Evolutionary conservation across 2,888 invertebrate genomes (phyloP).

Genomic region (Anagyrus pseudococci): DNA sequence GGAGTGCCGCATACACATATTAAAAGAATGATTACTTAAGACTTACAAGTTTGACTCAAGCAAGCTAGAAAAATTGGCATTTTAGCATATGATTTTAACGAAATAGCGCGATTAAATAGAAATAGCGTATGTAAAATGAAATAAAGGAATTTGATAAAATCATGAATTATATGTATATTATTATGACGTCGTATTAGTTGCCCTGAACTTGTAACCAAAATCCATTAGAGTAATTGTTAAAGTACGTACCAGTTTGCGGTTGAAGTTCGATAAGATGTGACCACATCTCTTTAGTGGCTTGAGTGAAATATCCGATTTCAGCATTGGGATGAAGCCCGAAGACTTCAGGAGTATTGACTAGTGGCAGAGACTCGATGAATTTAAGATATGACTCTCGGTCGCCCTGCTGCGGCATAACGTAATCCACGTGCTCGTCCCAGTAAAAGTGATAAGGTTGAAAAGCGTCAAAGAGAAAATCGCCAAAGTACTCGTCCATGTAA

Average conservation of each 20-base stretch:
- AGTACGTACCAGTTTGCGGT: conserved; percentile 78
- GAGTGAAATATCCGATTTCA: conserved; percentile 92
- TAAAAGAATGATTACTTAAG: background rate
- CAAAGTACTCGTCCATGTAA: conserved; percentile 95
- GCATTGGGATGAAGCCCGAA: conserved; percentile 95
- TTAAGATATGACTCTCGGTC: conserved; percentile 74
- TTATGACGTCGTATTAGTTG: too few relatives aligned
- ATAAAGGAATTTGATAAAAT: too few relatives aligned
- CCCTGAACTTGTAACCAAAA: too few relatives aligned
- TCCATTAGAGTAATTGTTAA: too few relatives aligned
- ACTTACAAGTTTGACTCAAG: conserved; percentile 31
- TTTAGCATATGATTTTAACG: background rate
- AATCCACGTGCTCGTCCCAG: conserved; percentile 75
- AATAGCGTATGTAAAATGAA: too few relatives aligned
- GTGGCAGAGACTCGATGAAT: conserved; percentile 78
- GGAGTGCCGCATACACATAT: too few relatives aligned
- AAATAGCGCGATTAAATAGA: too few relatives aligned
- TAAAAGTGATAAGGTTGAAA: conserved; percentile 94
- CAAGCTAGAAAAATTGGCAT: conserved; percentile 22
- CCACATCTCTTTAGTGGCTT: conserved; percentile 88
- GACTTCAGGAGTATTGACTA: conserved; percentile 87
- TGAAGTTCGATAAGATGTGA: conserved; percentile 84
- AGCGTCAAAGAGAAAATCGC: conserved; percentile 90
- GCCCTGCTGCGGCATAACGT: conserved; percentile 76
- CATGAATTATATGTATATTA: too few relatives aligned